A percentile compares a stretch with the other conserved stretches of the same genome.
These are phyloP conservation scores for Celastrina argiolus DNA, from an alignment of 2,888 invertebrate species.

Conservation along the genomic window DNA sequence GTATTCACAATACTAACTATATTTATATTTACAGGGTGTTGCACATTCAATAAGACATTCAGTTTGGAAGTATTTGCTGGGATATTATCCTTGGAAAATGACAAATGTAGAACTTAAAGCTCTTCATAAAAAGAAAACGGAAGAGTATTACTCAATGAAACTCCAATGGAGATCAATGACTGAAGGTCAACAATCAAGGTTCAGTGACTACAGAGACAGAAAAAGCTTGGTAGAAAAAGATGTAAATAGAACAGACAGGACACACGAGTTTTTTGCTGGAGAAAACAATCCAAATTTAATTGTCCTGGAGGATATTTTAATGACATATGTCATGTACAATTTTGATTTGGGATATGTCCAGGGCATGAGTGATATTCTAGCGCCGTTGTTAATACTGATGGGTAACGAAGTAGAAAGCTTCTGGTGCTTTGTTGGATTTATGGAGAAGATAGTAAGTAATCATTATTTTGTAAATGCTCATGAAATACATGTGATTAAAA, in stretches of 20 bases:
- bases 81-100: slow-evolving; percentile 91
- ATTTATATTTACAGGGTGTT: slow-evolving; percentile 81
- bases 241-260: slow-evolving; percentile 96
- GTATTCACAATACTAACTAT: not conserved
- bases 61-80: slow-evolving; percentile 96
- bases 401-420: slow-evolving; percentile 97
- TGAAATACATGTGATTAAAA: too few species aligned
- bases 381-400: slow-evolving; percentile 93
- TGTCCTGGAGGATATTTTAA: slow-evolving; percentile 92
- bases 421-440: slow-evolving; percentile 99
- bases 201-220: slow-evolving; percentile 91
- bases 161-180: slow-evolving; percentile 96
- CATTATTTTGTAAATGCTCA: not conserved
- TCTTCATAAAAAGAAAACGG: slow-evolving; percentile 83
- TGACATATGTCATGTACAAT: slow-evolving; percentile 99
- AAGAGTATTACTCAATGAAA: slow-evolving; percentile 97
- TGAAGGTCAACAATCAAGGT: slow-evolving; percentile 89
- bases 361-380: slow-evolving; percentile 98
- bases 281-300: slow-evolving; percentile 93
- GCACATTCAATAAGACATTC: slow-evolving; percentile 85
- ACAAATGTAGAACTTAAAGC: slow-evolving; percentile 83
- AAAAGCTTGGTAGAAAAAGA: slow-evolving; percentile 98
- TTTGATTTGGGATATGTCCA: slow-evolving; percentile 97
- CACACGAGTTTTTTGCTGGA: slow-evolving; percentile 93
- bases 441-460: slow-evolving; percentile 92